Conservation (phyloP, 2,113 vertebrate genomes). For the Platycercus adscitus region DNA sequence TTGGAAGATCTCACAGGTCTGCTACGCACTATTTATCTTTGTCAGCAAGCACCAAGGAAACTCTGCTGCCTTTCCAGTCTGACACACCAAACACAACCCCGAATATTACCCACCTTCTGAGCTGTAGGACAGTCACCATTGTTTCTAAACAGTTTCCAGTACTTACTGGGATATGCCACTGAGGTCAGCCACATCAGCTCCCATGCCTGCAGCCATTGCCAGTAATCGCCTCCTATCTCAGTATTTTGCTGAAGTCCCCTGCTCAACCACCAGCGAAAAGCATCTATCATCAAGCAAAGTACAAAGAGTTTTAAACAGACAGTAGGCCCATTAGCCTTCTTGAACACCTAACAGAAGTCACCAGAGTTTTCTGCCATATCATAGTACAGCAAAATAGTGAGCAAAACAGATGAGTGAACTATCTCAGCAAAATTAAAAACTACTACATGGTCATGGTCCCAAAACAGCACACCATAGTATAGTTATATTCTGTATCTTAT, state of each 20-base stretch:
- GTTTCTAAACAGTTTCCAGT: neutral
- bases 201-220: neutral
- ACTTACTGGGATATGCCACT: neutral
- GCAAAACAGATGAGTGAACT: neutral
- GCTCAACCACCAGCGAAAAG: neutral
- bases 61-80: neutral
- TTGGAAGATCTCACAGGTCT: neutral
- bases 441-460: neutral
- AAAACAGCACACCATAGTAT: neutral
- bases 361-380: neutral
- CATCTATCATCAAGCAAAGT: neutral
- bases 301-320: neutral
- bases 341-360: neutral
- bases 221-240: neutral
- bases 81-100: neutral
- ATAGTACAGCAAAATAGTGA: neutral
- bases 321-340: neutral
- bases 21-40: neutral
- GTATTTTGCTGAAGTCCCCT: neutral
- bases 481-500: neutral
- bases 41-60: neutral
- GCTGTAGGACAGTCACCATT: neutral
- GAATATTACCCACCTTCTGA: neutral
- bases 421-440: neutral
- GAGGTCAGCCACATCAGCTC: neutral